A percentile compares a stretch with the other conserved stretches of the same genome.
Evolutionary conservation across 2,797 vertebrate genomes (phyloP).

Genomic region (Manis javanica): DNA sequence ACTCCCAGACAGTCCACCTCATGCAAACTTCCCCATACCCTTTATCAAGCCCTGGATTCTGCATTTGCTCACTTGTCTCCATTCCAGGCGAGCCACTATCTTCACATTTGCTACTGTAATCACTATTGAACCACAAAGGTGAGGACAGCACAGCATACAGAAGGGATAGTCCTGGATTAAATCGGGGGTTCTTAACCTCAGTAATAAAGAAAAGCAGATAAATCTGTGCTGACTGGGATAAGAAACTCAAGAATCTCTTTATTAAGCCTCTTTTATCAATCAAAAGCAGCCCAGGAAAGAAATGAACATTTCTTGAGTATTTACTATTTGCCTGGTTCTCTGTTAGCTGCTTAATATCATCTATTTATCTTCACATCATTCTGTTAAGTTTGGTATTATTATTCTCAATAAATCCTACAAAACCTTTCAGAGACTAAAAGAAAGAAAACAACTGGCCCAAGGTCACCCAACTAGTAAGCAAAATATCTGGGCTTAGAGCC

Average conservation of each 20-base stretch:
- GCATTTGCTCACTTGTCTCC: not conserved
- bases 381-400: constrained; percentile 21
- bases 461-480: not conserved
- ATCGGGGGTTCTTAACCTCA: not conserved
- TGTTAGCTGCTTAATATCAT: constrained; percentile 35
- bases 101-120: not conserved
- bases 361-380: constrained; percentile 29
- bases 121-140: not conserved
- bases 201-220: not conserved
- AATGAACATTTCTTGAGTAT: not conserved
- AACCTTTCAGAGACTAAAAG: constrained; percentile 48
- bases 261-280: constrained; percentile 2
- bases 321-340: not conserved
- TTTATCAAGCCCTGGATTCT: not conserved
- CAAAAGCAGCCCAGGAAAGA: not conserved
- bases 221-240: not conserved
- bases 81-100: not conserved
- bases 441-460: not conserved
- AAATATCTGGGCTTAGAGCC: not conserved
- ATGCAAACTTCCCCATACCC: not conserved
- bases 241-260: constrained; percentile 7
- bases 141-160: not conserved
- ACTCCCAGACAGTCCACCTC: not conserved
- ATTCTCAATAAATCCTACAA: constrained; percentile 19
- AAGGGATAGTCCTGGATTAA: not conserved